Base-by-base conservation (phyloP, 2,888 invertebrate genomes). In the Papilio elwesi region DNA sequence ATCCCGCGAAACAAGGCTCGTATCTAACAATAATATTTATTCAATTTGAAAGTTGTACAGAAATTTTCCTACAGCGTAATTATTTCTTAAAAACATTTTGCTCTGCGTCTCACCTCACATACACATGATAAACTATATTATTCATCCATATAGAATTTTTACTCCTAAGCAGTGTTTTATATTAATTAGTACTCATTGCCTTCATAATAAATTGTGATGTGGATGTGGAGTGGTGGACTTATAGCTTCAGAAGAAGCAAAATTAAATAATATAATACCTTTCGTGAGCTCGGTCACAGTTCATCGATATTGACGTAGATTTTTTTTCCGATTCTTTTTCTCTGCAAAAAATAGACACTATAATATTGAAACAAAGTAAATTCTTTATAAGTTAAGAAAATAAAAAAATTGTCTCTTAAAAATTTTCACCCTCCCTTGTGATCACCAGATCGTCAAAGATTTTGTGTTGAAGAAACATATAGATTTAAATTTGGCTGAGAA, bases 1-100 rank as follows among this genome's bases (percentile, higher is more conserved):
- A 93, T 0, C 93, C 93, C 64, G 92, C 88, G 78, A 93, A 93
- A 74, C 93, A 93, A 0, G 88, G 81, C 77, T 93, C 93, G 76
- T 87, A 93, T 73, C 93, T 79, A 74, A 67, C 36, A 57, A 57
- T 36, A 16, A 43, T 16, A 55, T 16, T 26, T 26, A 26, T 26
- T 26, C 1, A 26, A 26, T 26, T 26, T 26, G 4, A 26, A 26
- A 26, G 26, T 26, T 26, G 26, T 26, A 1, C 26, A 26, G 26
- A 26, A 26, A 26, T 26, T 26, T 26, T 26, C 26, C 49, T 47
- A 12, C 6, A 36, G 12, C 0, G 6, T 13, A 57, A 11, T 5
- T 13, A n/a, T n/a, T n/a, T n/a, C n/a, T n/a, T n/a, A n/a, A n/a
- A n/a, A n/a, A n/a, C n/a, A n/a, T n/a, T n/a, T n/a, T n/a, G n/a